Evolutionary conservation across 2,113 vertebrate genomes (phyloP).

Genomic region (Struthio camelus): DNA sequence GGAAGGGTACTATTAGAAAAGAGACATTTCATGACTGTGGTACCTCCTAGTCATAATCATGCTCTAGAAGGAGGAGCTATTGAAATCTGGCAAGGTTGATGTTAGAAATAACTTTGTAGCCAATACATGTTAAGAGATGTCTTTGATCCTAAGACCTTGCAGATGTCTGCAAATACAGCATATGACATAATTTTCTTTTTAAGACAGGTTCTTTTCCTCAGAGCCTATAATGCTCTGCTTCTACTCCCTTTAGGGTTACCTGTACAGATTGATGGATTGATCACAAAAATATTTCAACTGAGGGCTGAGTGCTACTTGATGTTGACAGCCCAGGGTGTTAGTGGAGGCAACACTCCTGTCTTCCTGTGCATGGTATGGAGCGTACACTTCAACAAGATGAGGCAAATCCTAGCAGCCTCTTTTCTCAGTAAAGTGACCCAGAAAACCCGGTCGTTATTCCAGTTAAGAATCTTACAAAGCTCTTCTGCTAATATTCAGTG

Average conservation of each 20-base stretch:
- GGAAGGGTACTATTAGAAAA: not conserved
- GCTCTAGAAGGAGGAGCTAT: not conserved
- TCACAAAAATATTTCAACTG: not conserved
- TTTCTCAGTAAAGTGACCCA: not conserved
- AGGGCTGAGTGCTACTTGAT: not conserved
- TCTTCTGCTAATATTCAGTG: not conserved
- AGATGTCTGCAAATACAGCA: not conserved
- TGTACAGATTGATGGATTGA: not conserved
- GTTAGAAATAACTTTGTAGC: not conserved
- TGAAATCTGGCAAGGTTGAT: not conserved
- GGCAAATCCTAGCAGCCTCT: not conserved
- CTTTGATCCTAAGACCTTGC: not conserved
- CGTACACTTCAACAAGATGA: not conserved
- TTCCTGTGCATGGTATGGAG: rapidly evolving
- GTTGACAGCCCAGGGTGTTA: not conserved
- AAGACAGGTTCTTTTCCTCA: not conserved
- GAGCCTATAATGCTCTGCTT: not conserved
- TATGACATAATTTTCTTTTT: not conserved
- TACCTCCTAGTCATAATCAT: not conserved
- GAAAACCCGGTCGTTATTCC: not conserved
- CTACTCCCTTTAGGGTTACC: not conserved
- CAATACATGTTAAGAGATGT: not conserved
- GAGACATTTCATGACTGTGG: not conserved
- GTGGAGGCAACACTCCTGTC: rapidly evolving
- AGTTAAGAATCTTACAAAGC: not conserved